Conservation (phyloP, 2,888 invertebrate species). For the Plebejus melissa region DNA sequence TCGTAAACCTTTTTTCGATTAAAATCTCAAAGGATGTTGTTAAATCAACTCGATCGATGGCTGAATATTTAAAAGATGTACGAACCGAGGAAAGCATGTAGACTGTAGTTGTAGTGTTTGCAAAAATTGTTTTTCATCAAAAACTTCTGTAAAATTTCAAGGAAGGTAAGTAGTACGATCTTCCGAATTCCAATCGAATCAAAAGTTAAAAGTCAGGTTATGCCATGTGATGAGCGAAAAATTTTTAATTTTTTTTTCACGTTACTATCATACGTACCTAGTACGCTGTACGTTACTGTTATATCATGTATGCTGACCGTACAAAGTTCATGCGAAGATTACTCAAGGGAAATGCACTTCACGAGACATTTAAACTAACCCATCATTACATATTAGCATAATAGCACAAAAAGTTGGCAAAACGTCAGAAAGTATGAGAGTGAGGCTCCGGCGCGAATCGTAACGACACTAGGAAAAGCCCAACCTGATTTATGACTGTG, state of each 20-base stretch:
- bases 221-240: not conserved
- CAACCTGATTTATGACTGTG: constrained; percentile 62
- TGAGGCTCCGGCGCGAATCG: constrained; percentile 61
- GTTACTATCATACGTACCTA: not conserved
- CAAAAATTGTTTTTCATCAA: too few relatives aligned
- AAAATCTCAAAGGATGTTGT: constrained; percentile 20
- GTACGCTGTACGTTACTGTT: not conserved
- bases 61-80: constrained; percentile 22
- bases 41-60: constrained; percentile 22
- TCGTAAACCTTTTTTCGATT: constrained; percentile 22
- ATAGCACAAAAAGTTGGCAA: constrained; percentile 62
- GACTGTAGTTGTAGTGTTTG: not conserved
- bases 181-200: not conserved
- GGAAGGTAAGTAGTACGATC: too few relatives aligned
- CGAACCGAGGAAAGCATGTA: not conserved
- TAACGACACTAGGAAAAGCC: constrained; percentile 68
- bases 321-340: constrained; percentile 24
- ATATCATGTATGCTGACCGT: not conserved
- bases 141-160: too few relatives aligned
- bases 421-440: constrained; percentile 54
- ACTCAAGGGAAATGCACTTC: constrained; percentile 30
- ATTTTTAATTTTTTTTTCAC: not conserved
- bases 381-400: constrained; percentile 62
- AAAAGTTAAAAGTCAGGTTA: not conserved
- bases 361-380: constrained; percentile 48